Evolutionary conservation across 2,113 vertebrate species (phyloP).

Genomic region (Oreotrochilus melanogaster): DNA sequence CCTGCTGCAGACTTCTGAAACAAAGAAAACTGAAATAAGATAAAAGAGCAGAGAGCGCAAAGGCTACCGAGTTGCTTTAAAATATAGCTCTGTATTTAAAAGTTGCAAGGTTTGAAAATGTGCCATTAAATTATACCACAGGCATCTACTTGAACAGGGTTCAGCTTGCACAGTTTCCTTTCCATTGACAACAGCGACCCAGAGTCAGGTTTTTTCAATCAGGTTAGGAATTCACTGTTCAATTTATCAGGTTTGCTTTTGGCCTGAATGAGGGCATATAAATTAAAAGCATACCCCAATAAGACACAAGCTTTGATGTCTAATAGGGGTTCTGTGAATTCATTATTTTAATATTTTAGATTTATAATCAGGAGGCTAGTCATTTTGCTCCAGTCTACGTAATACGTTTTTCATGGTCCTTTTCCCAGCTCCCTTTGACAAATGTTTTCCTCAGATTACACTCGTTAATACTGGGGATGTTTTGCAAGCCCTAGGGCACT

Average conservation of each 20-base stretch:
- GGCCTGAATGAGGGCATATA: slow-evolving; percentile 21
- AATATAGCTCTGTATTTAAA: slow-evolving; percentile 32
- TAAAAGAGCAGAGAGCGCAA: slow-evolving; percentile 26
- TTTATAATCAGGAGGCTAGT: slow-evolving; percentile 61
- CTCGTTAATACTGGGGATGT: slow-evolving; percentile 54
- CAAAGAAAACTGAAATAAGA: slow-evolving; percentile 41
- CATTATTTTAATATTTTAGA: slow-evolving; percentile 67
- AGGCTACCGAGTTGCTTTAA: slow-evolving; percentile 48
- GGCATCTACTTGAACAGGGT: not conserved
- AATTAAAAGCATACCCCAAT: slow-evolving; percentile 69
- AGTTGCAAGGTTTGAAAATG: slow-evolving; percentile 53
- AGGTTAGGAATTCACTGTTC: slow-evolving; percentile 45
- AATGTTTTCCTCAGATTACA: slow-evolving; percentile 47
- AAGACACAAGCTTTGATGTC: slow-evolving; percentile 68
- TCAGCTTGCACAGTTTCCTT: slow-evolving; percentile 12
- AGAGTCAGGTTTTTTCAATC: slow-evolving; percentile 63
- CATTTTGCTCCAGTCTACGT: slow-evolving; percentile 30
- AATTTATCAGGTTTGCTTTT: slow-evolving; percentile 67
- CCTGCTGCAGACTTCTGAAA: slow-evolving; percentile 28
- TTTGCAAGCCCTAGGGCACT: slow-evolving; percentile 34
- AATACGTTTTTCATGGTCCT: slow-evolving; percentile 49
- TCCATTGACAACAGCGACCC: slow-evolving; percentile 15
- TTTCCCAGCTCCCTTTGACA: slow-evolving; percentile 54
- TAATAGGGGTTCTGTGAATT: slow-evolving; percentile 53
- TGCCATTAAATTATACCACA: slow-evolving; percentile 47